Base-by-base conservation (phyloP, 2,113 vertebrate species). In the Hippocampus guttulatus region DNA sequence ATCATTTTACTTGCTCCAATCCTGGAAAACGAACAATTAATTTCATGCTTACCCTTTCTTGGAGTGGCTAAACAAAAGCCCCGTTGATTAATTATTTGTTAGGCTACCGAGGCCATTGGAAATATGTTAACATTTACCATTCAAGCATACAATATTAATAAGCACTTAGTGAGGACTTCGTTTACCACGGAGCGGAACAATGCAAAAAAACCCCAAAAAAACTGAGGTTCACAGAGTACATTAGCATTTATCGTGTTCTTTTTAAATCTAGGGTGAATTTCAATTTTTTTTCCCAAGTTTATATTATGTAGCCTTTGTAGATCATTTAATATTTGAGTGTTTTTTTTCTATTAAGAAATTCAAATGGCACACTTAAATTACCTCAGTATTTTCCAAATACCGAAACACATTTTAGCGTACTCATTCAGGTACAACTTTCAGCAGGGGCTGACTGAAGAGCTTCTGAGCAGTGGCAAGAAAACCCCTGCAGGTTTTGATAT, bases 141-240 rank as follows among this genome's bases (percentile, higher is more conserved):
- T 89, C 88, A 85, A 81, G 62, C 83, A 81, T 91, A 79, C 74
- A 91, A 88, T 89, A 91, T 91, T 91, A 82, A 91, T 91, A 79
- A 75, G 85, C 86, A 89, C 89, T 91, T 87, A 90, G 85, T 83
- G 72, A 82, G 68, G 33, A 74, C 64, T 68, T 63, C 51, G 45
- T 79, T 84, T 70, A 58, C 73, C 52, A 57, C 68, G 84, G 77
- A 76, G 73, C 63, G 62, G 33, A 75, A 27, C 18, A 51, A 57
- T 67, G 43, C 8, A 66, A 14, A n/a, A 23, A 62, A 40, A 27
- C 1, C 27, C 27, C 1, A 20, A 40, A 62, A 38, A 43, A 65
- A n/a, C n/a, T n/a, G n/a, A 38, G 64, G 74, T 72, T 73, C 74
- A 68, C 38, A 33, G 15, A 38, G 47, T 68, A 57, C 14, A 25